Base-by-base conservation (phyloP, 2,113 vertebrate species). In the Indicator indicator region DNA sequence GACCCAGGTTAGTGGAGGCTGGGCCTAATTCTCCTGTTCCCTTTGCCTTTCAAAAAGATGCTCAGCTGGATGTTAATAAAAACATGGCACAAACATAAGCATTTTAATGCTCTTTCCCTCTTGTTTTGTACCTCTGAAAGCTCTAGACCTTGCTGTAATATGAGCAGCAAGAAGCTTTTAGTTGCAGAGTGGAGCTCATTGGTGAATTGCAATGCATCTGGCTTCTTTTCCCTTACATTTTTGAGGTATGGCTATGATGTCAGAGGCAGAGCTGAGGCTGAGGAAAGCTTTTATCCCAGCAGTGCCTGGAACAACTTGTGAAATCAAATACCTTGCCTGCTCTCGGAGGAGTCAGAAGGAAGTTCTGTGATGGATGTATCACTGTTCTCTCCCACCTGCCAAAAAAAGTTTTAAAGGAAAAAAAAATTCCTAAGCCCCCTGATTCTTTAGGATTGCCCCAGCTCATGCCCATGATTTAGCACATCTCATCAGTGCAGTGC, bases 281-380 rank as follows among this genome's bases (percentile, higher is more conserved):
- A 91, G 94, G 84, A 89, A 87, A 87, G 86, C 94, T 96, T 95
- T 96, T 89, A 96, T 94, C 83, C 74, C 18, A 48, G 81, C 85
- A 65, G 82, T 88, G 79, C 60, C 74, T 95, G 84, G 68, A 93
- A 77, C 50, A 52, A 24, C 78, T 91, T 1, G 2, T 93, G 87
- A 94, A 97, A 97, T 94, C 84, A 95, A 94, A 94, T 96, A 70
- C 84, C 78, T 87, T 86, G 69, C 91, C 69, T 86, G 33, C 60
- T 89, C 79, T 92, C 33, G 0, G 52, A 89, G 89, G 75, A 91
- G 40, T 68, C 72, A 81, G 86, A 85, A 94, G 87, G 84, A 94
- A 88, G 79, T 87, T 95, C 79, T 91, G 87, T 48, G 68, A 60
- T 94, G 62, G 88, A 74, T 71, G 48, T 73, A 58, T 36, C 0